phyloP scores from a whole-genome alignment of 2,888 invertebrate genomes.

The Drosophila monieri region DNA sequence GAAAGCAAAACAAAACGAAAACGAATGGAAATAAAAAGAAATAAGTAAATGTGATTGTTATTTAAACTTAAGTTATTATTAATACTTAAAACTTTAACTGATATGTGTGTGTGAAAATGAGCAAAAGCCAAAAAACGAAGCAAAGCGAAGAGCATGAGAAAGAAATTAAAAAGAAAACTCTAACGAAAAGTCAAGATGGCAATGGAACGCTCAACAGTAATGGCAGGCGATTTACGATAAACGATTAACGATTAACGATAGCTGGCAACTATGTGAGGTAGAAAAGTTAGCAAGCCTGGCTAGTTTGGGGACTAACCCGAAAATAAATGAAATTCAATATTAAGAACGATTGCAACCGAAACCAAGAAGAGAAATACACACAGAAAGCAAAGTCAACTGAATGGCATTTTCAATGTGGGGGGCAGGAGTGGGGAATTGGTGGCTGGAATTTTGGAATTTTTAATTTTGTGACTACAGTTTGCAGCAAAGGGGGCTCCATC shows the following conservation, averaged over 20 bases:
- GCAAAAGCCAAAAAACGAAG: constrained; percentile 6
- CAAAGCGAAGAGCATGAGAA: constrained; percentile 5
- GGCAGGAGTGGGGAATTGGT: neutral
- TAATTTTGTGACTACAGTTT: constrained; percentile 19
- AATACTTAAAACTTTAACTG: constrained; percentile 44
- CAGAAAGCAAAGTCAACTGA: constrained; percentile 33
- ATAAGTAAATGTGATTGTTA: constrained; percentile 83
- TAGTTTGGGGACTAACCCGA: constrained; percentile 47
- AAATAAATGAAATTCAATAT: constrained; percentile 66
- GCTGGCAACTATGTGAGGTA: constrained; percentile 52
- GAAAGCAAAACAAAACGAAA: constrained; percentile 29
- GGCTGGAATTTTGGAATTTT: constrained; percentile 26
- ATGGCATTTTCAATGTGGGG: constrained; percentile 17
- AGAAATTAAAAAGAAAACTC: constrained; percentile 10
- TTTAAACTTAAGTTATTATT: constrained; percentile 81
- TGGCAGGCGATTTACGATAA: constrained; percentile 4
- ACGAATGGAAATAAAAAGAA: constrained; percentile 46
- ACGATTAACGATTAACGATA: constrained; percentile 21
- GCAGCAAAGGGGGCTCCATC: constrained; percentile 3
- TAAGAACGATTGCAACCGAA: constrained; percentile 41
- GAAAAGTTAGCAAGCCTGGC: constrained; percentile 49
- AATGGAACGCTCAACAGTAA: constrained; percentile 25
- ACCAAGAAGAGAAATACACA: constrained; percentile 37
- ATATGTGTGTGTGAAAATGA: constrained; percentile 50
- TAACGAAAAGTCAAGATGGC: constrained; percentile 6